phyloP scores from a whole-genome alignment of 2,113 vertebrate species.

The Pedetes capensis region DNA sequence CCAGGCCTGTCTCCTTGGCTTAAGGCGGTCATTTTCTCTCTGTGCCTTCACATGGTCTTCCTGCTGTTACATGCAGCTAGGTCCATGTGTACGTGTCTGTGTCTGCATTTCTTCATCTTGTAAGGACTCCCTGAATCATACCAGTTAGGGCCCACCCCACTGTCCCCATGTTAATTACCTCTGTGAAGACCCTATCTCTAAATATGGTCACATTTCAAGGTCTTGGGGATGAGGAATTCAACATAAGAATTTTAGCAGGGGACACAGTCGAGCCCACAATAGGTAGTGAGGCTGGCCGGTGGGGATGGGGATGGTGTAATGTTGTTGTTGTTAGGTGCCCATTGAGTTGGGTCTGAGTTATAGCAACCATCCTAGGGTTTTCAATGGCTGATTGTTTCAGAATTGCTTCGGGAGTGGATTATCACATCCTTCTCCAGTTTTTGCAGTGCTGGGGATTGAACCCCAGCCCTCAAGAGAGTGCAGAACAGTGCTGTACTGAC shows the following conservation, averaged over 20 bases:
- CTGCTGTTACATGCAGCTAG: accelerated
- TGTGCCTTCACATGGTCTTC: background rate
- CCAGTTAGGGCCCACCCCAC: background rate
- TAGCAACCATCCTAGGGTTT: no score
- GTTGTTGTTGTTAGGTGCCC: no score
- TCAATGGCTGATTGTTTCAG: no score
- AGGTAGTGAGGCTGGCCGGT: background rate
- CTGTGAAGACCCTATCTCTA: background rate
- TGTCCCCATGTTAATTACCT: background rate
- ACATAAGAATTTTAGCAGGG: background rate
- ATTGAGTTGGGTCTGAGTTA: no score
- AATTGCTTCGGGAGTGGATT: no score
- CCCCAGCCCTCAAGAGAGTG: no score
- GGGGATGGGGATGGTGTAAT: background rate
- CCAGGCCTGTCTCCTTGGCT: background rate
- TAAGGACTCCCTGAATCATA: background rate
- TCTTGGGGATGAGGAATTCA: background rate
- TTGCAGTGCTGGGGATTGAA: no score
- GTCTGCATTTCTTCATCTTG: background rate
- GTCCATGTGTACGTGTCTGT: background rate
- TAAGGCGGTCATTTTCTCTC: background rate
- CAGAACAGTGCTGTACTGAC: no score
- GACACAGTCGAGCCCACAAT: background rate
- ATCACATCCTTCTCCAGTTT: no score
- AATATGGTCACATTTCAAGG: background rate